Conservation (phyloP, 2,797 vertebrate genomes). For the Sebastolobus altivelis region DNA sequence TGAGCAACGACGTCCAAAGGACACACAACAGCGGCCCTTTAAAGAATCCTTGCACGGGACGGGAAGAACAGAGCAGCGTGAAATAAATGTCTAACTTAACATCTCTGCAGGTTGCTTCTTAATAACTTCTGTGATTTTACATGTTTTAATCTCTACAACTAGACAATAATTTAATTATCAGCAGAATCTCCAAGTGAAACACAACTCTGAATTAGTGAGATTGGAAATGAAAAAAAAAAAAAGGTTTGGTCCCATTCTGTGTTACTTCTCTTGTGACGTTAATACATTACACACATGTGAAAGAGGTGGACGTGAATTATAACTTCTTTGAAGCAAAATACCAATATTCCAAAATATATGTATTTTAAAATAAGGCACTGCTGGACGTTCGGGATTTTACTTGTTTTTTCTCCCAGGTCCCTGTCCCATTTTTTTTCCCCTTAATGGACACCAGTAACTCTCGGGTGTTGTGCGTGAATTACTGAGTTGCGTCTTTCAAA, state of each 20-base stretch:
- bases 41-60: constrained; percentile 2
- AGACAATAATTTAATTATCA: constrained; percentile 33
- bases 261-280: constrained; percentile 35
- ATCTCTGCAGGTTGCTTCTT: constrained; percentile 14
- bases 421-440: not conserved
- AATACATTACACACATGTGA: constrained; percentile 16
- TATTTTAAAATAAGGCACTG: constrained; percentile 51
- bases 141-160: constrained; percentile 7
- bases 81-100: constrained; percentile 8
- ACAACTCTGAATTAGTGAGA: constrained; percentile 37
- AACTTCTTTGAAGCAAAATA: constrained; percentile 42
- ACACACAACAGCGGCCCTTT: constrained; percentile 32
- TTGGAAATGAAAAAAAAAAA: not conserved
- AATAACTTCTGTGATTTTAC: constrained; percentile 18
- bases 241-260: constrained; percentile 35
- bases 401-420: not conserved
- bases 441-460: constrained; percentile 15
- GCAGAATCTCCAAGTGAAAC: constrained; percentile 23
- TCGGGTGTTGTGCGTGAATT: not conserved
- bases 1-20: not conserved
- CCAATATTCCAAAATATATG: constrained; percentile 36
- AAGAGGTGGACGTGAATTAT: constrained; percentile 30
- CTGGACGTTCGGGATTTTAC: constrained; percentile 15
- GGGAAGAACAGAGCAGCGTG: not conserved
- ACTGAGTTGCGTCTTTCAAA: constrained; percentile 53